Percentiles rank a stretch among this genome's conserved stretches.
These are phyloP conservation scores for Brachypodius melanocephalos DNA, from an alignment of 2,113 vertebrate genomes.

Conservation along the genomic window DNA sequence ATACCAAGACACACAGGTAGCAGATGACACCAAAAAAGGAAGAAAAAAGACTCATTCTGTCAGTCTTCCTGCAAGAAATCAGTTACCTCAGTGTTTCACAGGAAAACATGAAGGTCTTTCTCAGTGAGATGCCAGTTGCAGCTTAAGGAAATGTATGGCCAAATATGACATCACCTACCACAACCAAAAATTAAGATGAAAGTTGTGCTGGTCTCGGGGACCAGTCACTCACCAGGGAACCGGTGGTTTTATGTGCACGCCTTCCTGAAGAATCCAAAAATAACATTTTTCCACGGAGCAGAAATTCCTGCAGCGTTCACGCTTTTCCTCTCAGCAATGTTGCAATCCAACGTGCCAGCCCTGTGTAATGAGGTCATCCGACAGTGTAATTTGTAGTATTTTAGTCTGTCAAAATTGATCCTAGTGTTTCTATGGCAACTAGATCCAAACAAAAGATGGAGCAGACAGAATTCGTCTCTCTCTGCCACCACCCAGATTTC, in stretches of 20 bases:
- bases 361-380: slow-evolving; percentile 79
- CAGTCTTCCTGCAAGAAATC: neutral
- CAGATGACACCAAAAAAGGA: neutral
- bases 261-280: slow-evolving; percentile 80
- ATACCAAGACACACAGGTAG: neutral
- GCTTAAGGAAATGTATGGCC: slow-evolving; percentile 30
- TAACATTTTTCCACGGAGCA: slow-evolving; percentile 81
- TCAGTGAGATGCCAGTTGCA: slow-evolving; percentile 23
- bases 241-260: slow-evolving; percentile 69
- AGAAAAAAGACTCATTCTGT: neutral
- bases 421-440: slow-evolving; percentile 55
- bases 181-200: slow-evolving; percentile 61
- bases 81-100: neutral
- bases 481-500: slow-evolving; percentile 60
- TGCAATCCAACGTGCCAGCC: slow-evolving; percentile 74
- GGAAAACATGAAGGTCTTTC: neutral
- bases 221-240: slow-evolving; percentile 70
- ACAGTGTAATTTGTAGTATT: slow-evolving; percentile 74
- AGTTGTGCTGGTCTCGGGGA: slow-evolving; percentile 52
- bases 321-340: slow-evolving; percentile 70
- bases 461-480: slow-evolving; percentile 23
- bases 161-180: slow-evolving; percentile 62
- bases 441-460: slow-evolving; percentile 64
- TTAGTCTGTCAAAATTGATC: slow-evolving; percentile 69
- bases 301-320: slow-evolving; percentile 78